A percentile compares a stretch with the other conserved stretches of the same genome.
These are phyloP conservation scores for Drosophila anomalata DNA, from an alignment of 2,888 invertebrate species.

Conservation along the genomic window DNA sequence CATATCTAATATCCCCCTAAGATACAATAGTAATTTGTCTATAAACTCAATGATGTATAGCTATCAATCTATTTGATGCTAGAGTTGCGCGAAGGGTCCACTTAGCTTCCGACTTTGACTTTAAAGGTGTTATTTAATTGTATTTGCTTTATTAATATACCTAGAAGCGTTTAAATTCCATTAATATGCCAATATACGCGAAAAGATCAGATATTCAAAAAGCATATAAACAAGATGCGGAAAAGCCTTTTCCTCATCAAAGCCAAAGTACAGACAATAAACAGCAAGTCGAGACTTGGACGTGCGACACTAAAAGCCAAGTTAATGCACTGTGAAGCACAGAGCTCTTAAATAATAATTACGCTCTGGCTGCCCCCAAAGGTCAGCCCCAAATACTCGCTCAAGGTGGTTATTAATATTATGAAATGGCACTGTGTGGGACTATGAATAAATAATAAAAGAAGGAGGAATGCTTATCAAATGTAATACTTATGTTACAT, in stretches of 20 bases:
- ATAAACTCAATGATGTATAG: neutral
- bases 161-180: slow-evolving; percentile 29
- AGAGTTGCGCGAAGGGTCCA: slow-evolving; percentile 7
- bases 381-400: slow-evolving; percentile 26
- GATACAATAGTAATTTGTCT: neutral
- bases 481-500: neutral
- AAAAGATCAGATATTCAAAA: slow-evolving; percentile 8
- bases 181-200: slow-evolving; percentile 3
- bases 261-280: slow-evolving; percentile 1
- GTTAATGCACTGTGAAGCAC: slow-evolving; percentile 22
- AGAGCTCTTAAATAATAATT: slow-evolving; percentile 35
- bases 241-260: slow-evolving; percentile 1
- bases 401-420: slow-evolving; percentile 13
- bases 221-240: neutral
- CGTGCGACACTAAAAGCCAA: slow-evolving; percentile 1
- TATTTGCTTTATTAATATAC: slow-evolving; percentile 14
- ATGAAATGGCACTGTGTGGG: slow-evolving; percentile 8
- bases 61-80: slow-evolving; percentile 15
- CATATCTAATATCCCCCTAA: neutral
- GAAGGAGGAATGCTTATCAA: neutral
- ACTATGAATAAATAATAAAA: slow-evolving; percentile 13
- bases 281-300: neutral
- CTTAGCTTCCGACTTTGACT: slow-evolving; percentile 36
- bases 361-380: slow-evolving; percentile 4
- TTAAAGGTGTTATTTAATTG: slow-evolving; percentile 16